A percentile compares a stretch with the other conserved stretches of the same genome.
Conservation (phyloP, 1,140 invertebrate species). For the Maniola jurtina region DNA sequence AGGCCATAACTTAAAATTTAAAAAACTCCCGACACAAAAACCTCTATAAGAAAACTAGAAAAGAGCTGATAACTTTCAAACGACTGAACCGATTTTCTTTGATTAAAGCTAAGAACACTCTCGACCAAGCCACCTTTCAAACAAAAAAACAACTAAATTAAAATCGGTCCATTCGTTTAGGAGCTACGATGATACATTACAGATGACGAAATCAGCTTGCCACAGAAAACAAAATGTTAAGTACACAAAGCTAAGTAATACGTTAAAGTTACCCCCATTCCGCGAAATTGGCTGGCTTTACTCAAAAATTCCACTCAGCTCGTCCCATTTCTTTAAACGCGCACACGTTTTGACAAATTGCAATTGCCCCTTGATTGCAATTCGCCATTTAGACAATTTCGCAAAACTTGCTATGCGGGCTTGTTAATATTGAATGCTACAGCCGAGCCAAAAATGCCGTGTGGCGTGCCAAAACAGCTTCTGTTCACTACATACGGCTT, state of each 20-base stretch:
- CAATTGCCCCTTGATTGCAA: conserved; percentile 30
- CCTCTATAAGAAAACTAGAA: too few relatives aligned
- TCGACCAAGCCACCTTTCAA: too few relatives aligned
- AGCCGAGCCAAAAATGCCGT: conserved; percentile 30
- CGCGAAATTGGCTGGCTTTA: conserved; percentile 1
- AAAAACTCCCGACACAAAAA: too few relatives aligned
- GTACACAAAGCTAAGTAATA: not conserved
- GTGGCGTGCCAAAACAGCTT: conserved; percentile 33
- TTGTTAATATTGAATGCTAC: conserved; percentile 32
- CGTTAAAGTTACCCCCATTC: not conserved
- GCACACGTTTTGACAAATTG: conserved; percentile 18
- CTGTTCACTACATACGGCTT: conserved; percentile 32
- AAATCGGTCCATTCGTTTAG: too few relatives aligned
- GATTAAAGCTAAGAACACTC: too few relatives aligned
- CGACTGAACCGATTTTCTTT: too few relatives aligned
- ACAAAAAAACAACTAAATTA: too few relatives aligned
- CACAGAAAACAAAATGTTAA: not conserved
- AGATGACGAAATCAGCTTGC: too few relatives aligned
- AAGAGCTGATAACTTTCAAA: too few relatives aligned
- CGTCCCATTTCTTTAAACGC: conserved; percentile 6
- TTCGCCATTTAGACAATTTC: conserved; percentile 28
- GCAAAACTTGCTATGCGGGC: conserved; percentile 21
- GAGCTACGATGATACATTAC: too few relatives aligned
- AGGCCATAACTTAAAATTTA: too few relatives aligned
- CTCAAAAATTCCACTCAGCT: conserved; percentile 1